A percentile compares a stretch with the other conserved stretches of the same genome.
These are phyloP conservation scores for Lordiphosa clarofinis DNA, from an alignment of 1,140 invertebrate genomes.

Conservation along the genomic window DNA sequence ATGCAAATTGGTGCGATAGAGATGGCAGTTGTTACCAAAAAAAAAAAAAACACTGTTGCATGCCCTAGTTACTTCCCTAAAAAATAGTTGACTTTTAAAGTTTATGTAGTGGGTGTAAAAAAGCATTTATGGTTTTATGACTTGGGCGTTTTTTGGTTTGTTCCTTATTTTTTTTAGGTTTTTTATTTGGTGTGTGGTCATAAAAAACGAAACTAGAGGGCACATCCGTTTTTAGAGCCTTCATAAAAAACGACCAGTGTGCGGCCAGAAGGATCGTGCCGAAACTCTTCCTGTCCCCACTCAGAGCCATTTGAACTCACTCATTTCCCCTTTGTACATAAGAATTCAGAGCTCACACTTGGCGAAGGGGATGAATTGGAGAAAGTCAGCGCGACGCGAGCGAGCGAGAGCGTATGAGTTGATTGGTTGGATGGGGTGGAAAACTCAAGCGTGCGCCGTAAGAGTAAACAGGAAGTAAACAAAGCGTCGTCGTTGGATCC, in stretches of 20 bases:
- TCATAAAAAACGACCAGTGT: constrained; percentile 43
- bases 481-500: constrained; percentile 8
- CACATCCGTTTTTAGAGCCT: constrained; percentile 64
- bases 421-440: constrained; percentile 23
- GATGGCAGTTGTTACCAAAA: constrained; percentile 14
- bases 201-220: constrained; percentile 35
- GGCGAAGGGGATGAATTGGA: constrained; percentile 57
- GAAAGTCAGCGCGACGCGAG: constrained; percentile 23
- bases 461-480: constrained; percentile 62
- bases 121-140: constrained; percentile 59
- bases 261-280: constrained; percentile 12
- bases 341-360: constrained; percentile 18
- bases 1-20: constrained; percentile 60
- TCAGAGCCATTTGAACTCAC: constrained; percentile 17
- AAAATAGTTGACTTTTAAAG: constrained; percentile 37
- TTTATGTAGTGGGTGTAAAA: constrained; percentile 30
- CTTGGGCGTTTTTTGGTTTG: constrained; percentile 33
- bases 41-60: not conserved
- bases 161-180: constrained; percentile 31
- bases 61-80: constrained; percentile 19
- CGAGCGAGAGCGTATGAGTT: constrained; percentile 38
- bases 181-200: constrained; percentile 23
- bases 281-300: not conserved
- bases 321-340: constrained; percentile 54
- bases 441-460: constrained; percentile 63